phyloP scores from a whole-genome alignment of 2,113 vertebrate genomes.

The Pelmatolapia mariae region DNA sequence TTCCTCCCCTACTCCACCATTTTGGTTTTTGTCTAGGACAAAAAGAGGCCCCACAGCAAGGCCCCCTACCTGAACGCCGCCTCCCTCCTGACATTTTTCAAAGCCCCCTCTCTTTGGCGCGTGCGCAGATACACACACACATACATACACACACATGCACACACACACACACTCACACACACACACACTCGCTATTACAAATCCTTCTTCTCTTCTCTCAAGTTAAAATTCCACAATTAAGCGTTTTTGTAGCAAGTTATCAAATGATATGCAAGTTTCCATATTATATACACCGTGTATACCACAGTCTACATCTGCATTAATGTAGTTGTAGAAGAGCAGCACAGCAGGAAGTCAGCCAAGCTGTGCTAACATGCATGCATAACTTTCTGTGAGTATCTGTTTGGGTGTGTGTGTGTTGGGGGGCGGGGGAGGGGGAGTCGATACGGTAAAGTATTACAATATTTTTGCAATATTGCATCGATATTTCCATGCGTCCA shows the following conservation, averaged over 20 bases:
- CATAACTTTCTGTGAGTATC: neutral
- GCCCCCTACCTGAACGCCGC: conserved; percentile 41
- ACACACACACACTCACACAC: neutral
- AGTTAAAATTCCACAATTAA: neutral
- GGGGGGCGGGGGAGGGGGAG: too few species aligned
- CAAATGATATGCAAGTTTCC: neutral
- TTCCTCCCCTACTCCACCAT: conserved; percentile 51
- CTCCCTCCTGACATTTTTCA: conserved; percentile 16
- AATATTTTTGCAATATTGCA: neutral
- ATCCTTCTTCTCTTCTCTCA: neutral
- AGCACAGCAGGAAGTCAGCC: neutral
- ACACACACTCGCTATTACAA: neutral
- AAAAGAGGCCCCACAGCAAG: conserved; percentile 50
- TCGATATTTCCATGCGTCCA: neutral
- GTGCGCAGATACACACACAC: neutral
- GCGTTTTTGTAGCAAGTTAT: neutral
- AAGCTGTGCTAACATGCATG: neutral
- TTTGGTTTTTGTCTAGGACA: conserved; percentile 54
- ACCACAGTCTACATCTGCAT: neutral
- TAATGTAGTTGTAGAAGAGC: neutral
- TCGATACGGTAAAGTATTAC: rapidly evolving
- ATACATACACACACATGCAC: neutral
- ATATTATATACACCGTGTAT: neutral
- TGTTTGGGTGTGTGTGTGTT: neutral
- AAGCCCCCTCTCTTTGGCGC: neutral